Conservation (phyloP, 2,113 vertebrate genomes). For the Eptesicus fuscus region DNA sequence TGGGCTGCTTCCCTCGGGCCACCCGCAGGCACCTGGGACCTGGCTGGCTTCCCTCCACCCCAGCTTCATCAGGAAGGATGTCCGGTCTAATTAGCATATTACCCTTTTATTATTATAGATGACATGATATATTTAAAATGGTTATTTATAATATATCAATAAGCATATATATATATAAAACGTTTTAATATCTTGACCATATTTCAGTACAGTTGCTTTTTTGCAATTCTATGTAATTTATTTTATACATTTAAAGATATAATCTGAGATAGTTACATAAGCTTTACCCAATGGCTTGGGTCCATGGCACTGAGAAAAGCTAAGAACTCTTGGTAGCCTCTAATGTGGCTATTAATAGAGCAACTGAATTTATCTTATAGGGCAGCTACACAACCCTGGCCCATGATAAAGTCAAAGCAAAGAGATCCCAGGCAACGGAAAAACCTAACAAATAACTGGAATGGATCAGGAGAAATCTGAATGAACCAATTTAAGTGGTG, state of each 20-base stretch:
- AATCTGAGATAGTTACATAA: neutral
- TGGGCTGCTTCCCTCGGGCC: too few relatives aligned
- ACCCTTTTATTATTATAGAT: too few relatives aligned
- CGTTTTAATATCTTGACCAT: neutral
- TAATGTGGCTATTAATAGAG: neutral
- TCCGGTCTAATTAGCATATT: too few relatives aligned
- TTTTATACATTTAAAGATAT: neutral
- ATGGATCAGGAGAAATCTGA: neutral
- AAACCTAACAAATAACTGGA: neutral
- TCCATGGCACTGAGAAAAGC: neutral
- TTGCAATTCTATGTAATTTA: neutral
- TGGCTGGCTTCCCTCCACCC: too few relatives aligned
- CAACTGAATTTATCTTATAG: neutral
- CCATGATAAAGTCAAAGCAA: neutral
- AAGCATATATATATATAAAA: neutral
- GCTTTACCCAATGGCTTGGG: neutral
- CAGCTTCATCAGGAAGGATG: too few relatives aligned
- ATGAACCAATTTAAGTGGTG: constrained; percentile 16
- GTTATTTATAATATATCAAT: neutral
- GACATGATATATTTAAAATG: neutral
- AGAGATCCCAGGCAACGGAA: neutral
- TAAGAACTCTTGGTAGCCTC: neutral
- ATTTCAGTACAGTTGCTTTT: neutral
- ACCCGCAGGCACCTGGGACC: too few relatives aligned
- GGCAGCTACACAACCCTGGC: neutral